Evolutionary conservation across 2,888 invertebrate genomes (phyloP), one percentile per base, ranked within the genome.

Genomic region (Punctoribates punctum): DNA sequence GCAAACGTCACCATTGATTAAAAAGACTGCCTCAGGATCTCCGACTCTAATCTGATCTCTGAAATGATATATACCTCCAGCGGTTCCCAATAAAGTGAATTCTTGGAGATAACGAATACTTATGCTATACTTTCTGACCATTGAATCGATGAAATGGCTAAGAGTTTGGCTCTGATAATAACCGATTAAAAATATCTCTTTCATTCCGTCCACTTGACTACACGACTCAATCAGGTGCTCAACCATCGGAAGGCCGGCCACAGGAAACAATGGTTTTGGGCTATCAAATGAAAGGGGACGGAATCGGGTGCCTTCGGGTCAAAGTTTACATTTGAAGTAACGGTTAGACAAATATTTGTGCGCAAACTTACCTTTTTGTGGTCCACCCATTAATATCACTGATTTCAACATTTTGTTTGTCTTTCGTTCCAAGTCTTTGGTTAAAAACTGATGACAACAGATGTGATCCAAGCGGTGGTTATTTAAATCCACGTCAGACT

Each of bases 151-250:
- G 85, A 99, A 98, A 78, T 90, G 90, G 79, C 90, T 88, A 85
- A 99, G 90, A 80, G 83, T 81, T 77, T 94, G 91, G 0, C 90
- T 88, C 0, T 93, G 91, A 84, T 96, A 98, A 62, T 93, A 96
- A 0, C 99, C 99, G 78, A 99, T 91, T 74, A 99, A 88, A 11
- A 98, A 87, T 75, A 99, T 92, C 86, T 99, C 98, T 82, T 90
- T 90, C 80, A 98, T 87, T 77, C 77, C 67, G 67, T 77, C 77
- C 77, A 85, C 85, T 82, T 84, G 81, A 70, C 83, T 82, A 82
- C 96, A 96, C 70, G 97, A 95, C 84, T 96, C 95, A 74, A 99
- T 95, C 82, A 97, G 96, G 83, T 99, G 98, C 83, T 98, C 96
- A 78, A 99, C 93, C 78, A 98, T 88, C 0, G 98, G 97, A 57